Conservation (phyloP, 2,113 vertebrate species). For the Tragulus kanchil region DNA sequence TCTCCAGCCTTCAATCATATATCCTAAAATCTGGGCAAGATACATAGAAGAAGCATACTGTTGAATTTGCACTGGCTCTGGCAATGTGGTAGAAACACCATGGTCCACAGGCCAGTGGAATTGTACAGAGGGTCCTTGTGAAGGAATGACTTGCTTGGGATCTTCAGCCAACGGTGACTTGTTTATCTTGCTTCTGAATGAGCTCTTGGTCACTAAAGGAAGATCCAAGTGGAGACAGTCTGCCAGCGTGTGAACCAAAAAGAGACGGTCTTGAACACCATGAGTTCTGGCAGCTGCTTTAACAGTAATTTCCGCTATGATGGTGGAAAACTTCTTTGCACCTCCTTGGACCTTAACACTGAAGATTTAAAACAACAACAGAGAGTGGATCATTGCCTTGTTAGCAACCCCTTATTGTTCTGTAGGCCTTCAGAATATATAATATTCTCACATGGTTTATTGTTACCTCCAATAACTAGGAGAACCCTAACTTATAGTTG, state of each 20-base stretch:
- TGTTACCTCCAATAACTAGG: neutral
- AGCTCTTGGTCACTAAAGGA: neutral
- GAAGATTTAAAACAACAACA: conserved; percentile 34
- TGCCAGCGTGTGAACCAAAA: neutral
- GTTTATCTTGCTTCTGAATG: conserved; percentile 26
- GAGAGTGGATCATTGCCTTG: neutral
- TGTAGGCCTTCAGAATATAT: neutral
- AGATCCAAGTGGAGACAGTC: neutral
- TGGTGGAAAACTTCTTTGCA: neutral
- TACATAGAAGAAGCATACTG: conserved; percentile 8
- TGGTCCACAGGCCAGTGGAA: neutral
- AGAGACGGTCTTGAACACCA: neutral
- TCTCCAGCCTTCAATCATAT: neutral
- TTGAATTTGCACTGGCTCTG: conserved; percentile 2
- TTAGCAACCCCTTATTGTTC: neutral
- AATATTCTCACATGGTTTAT: neutral
- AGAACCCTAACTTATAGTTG: neutral
- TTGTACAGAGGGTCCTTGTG: neutral
- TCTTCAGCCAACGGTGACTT: neutral
- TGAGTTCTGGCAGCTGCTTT: neutral
- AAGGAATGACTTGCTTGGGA: neutral
- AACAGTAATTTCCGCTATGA: neutral
- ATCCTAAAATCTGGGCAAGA: neutral
- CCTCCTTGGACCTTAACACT: neutral
- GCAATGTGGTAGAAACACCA: neutral